Evolutionary conservation across 2,888 invertebrate genomes (phyloP).

Genomic region (Carpatolechia fugitivella): DNA sequence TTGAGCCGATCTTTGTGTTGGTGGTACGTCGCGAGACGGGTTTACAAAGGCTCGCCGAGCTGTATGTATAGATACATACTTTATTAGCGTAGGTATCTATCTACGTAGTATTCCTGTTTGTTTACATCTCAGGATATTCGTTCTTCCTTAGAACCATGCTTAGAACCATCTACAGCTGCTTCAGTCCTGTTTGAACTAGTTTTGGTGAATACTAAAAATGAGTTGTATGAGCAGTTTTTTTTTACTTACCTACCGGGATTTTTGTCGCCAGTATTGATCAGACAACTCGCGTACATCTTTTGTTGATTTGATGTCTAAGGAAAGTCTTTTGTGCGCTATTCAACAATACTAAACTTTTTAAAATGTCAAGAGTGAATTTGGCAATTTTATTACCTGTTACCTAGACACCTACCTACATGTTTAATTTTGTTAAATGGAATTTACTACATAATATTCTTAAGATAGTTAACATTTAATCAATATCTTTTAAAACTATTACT

Average conservation of each 20-base stretch:
- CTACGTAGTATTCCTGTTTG: constrained; percentile 34
- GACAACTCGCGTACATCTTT: background rate
- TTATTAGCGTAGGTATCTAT: constrained; percentile 5
- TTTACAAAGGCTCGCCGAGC: background rate
- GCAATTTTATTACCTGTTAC: too few relatives aligned
- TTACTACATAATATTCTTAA: too few relatives aligned
- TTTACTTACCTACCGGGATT: constrained; percentile 17
- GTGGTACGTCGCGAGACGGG: background rate
- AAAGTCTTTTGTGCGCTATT: too few relatives aligned
- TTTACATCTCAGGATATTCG: constrained; percentile 32
- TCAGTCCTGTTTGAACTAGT: background rate
- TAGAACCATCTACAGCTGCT: background rate
- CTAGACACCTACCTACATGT: too few relatives aligned
- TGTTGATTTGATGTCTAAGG: too few relatives aligned
- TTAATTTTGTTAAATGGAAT: too few relatives aligned
- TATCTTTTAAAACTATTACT: too few relatives aligned
- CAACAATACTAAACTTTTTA: too few relatives aligned
- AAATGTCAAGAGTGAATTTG: too few relatives aligned
- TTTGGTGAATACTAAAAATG: background rate
- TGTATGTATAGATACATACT: constrained; percentile 4
- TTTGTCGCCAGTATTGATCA: constrained; percentile 24
- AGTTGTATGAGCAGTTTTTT: background rate
- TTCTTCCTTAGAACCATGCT: background rate
- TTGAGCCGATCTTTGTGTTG: constrained; percentile 8
- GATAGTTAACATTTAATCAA: too few relatives aligned